Conservation (phyloP, 2,797 vertebrate genomes). For the Sebastes vulpes region DNA sequence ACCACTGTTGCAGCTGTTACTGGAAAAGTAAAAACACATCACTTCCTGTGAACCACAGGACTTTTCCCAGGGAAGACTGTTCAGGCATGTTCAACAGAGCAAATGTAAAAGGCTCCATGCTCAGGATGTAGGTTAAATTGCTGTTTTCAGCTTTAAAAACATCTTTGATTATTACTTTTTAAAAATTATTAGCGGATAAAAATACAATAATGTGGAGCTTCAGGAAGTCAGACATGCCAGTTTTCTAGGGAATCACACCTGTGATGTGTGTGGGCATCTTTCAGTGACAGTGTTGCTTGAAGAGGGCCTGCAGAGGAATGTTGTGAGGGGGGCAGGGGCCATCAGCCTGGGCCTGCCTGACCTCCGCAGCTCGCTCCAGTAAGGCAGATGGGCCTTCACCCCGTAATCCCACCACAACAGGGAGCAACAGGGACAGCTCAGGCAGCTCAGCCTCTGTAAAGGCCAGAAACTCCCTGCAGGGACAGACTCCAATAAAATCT, state of each 20-base stretch:
- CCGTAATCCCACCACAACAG: conserved; percentile 70
- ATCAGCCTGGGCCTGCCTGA: conserved; percentile 55
- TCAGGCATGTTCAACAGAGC: conserved; percentile 5
- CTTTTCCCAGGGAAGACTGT: conserved; percentile 22
- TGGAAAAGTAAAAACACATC: conserved; percentile 57
- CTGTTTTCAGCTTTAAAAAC: background rate
- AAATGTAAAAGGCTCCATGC: conserved; percentile 22
- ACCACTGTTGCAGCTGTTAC: conserved; percentile 48
- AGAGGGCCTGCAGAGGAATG: conserved; percentile 48
- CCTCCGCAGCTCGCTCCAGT: conserved; percentile 52
- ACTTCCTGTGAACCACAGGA: conserved; percentile 39
- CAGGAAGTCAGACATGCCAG: background rate
- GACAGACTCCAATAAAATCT: conserved; percentile 75
- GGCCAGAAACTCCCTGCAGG: conserved; percentile 70
- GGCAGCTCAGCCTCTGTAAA: conserved; percentile 61
- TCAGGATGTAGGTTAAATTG: background rate
- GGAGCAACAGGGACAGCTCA: conserved; percentile 52
- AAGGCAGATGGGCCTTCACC: conserved; percentile 67
- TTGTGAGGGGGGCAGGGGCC: conserved; percentile 28
- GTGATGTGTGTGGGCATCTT: background rate
- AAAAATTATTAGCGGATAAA: background rate
- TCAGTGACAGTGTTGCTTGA: background rate
- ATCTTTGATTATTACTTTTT: background rate
- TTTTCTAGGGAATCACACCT: background rate
- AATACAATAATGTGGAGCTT: background rate